Percentiles rank a stretch among this genome's conserved stretches.
These are phyloP conservation scores for Trissolcus brochymenae DNA, from an alignment of 2,888 invertebrate species.

Conservation along the genomic window DNA sequence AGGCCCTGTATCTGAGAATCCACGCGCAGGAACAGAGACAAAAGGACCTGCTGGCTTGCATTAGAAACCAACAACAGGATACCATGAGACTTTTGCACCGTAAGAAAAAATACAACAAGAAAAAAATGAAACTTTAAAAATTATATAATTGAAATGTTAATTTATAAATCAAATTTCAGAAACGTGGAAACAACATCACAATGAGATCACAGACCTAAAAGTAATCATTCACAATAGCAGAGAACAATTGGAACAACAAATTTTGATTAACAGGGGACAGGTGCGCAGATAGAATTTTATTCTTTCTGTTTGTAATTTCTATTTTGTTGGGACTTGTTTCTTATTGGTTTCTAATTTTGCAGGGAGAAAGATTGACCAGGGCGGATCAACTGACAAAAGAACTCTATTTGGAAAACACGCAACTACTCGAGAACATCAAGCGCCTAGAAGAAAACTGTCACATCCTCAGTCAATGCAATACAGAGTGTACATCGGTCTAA, in stretches of 20 bases:
- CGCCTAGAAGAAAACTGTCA: slow-evolving; percentile 79
- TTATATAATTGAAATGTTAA: background rate
- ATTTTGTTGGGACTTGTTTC: slow-evolving; percentile 7
- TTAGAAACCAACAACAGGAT: slow-evolving; percentile 82
- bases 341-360: slow-evolving; percentile 56
- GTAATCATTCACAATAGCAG: slow-evolving; percentile 78
- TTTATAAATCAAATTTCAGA: slow-evolving; percentile 71
- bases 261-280: slow-evolving; percentile 78
- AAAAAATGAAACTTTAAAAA: too few species aligned
- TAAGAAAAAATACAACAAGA: too few species aligned
- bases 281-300: slow-evolving; percentile 53
- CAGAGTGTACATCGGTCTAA: slow-evolving; percentile 73
- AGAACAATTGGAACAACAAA: slow-evolving; percentile 79
- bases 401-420: slow-evolving; percentile 90
- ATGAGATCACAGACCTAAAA: slow-evolving; percentile 79
- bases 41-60: slow-evolving; percentile 80
- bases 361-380: slow-evolving; percentile 83
- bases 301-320: slow-evolving; percentile 11
- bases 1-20: slow-evolving; percentile 67
- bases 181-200: slow-evolving; percentile 79
- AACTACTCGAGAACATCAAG: slow-evolving; percentile 82
- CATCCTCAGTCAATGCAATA: slow-evolving; percentile 76
- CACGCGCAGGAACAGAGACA: slow-evolving; percentile 80
- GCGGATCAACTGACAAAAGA: slow-evolving; percentile 89
- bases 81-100: slow-evolving; percentile 81